A percentile compares a stretch with the other conserved stretches of the same genome.
These are phyloP conservation scores for Orycteropus afer DNA, from an alignment of 2,113 vertebrate genomes.

Conservation along the genomic window DNA sequence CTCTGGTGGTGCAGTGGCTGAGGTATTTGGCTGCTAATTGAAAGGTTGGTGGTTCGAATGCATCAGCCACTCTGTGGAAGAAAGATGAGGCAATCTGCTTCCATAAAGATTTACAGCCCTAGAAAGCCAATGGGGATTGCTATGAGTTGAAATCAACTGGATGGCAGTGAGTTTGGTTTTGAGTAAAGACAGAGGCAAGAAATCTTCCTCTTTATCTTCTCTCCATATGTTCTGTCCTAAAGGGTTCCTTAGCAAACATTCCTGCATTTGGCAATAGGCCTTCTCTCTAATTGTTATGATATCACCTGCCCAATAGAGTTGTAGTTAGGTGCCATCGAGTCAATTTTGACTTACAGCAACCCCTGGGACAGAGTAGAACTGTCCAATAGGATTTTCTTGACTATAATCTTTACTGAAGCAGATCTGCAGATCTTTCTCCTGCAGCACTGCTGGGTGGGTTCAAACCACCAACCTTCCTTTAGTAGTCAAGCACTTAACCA, in stretches of 20 bases:
- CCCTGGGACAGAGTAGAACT: not conserved
- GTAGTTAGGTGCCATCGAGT: not conserved
- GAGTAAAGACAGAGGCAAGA: not conserved
- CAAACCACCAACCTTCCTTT: not conserved
- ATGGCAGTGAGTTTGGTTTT: no score
- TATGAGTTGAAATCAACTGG: no score
- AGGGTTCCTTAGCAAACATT: not conserved
- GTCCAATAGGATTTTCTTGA: not conserved
- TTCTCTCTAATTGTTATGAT: not conserved
- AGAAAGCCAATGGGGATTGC: no score
- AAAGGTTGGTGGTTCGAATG: no score
- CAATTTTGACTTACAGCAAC: not conserved
- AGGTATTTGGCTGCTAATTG: no score
- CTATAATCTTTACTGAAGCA: not conserved
- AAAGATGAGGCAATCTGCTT: no score
- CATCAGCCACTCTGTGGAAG: no score
- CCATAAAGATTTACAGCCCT: no score
- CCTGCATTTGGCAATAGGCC: not conserved
- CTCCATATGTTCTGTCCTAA: not conserved
- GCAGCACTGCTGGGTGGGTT: not conserved
- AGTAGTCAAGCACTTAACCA: not conserved
- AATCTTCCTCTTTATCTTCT: conserved; percentile 29
- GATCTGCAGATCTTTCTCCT: not conserved
- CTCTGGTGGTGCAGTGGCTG: no score
- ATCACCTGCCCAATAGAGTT: not conserved